Evolutionary conservation across 2,113 vertebrate species (phyloP).

Genomic region (Madoqua kirkii): DNA sequence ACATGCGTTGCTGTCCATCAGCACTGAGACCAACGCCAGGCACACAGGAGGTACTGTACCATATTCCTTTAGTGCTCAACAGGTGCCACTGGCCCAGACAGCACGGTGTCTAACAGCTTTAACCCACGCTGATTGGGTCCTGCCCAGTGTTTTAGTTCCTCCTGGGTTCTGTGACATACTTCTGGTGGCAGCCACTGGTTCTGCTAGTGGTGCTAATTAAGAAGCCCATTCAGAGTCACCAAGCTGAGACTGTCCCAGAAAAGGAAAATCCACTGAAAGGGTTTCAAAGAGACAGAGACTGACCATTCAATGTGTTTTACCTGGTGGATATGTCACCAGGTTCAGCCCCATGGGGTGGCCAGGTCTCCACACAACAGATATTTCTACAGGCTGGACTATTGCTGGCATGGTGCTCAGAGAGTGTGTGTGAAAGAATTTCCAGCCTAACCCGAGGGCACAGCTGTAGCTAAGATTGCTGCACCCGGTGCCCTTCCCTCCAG

Average conservation of each 20-base stretch:
- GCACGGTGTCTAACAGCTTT: background rate
- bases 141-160: background rate
- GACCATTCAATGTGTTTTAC: conserved; percentile 16
- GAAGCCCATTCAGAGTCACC: conserved; percentile 15
- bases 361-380: background rate
- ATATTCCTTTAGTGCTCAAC: background rate
- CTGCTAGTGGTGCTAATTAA: conserved; percentile 42
- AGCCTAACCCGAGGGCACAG: background rate
- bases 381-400: conserved; percentile 18
- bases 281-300: conserved; percentile 26
- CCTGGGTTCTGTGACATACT: background rate
- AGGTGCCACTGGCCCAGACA: background rate
- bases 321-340: conserved; percentile 47
- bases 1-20: background rate
- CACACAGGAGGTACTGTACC: background rate
- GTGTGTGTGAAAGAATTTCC: conserved; percentile 53
- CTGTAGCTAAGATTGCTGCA: background rate
- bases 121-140: background rate
- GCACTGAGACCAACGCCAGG: background rate
- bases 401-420: conserved; percentile 4
- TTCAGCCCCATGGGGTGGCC: conserved; percentile 30
- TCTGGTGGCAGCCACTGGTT: background rate
- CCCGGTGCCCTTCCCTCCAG: background rate
- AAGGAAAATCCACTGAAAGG: conserved; percentile 32
- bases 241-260: background rate